Base-by-base conservation (phyloP, 2,113 vertebrate genomes). In the Cervus canadensis region DNA sequence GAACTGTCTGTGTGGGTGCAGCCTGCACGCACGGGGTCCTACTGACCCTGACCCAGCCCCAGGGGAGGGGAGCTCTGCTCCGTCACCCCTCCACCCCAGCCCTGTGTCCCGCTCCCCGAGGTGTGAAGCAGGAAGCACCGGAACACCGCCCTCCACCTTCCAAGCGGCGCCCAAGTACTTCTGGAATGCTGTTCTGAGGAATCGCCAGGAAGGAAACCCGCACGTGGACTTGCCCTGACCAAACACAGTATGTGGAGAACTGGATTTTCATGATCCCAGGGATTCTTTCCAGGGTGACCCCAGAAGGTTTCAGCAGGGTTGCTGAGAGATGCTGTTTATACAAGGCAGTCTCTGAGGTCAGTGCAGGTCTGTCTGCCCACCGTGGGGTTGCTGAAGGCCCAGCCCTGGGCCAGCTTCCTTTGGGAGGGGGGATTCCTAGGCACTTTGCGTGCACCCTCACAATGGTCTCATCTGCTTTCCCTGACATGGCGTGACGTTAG, bases 231-330 rank as follows among this genome's bases (percentile, higher is more conserved):
- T 56, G 76, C 76, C 52, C 57, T 76, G 87, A 43, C 43, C 6
- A 1, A 59, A 40, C 23, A 14, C 11, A 1, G 52, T 7, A 17
- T 2, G 13, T 87, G 93, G 81, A 95, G 92, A 91, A 74, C 91
- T 91, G 96, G 95, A 94, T 95, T 93, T 97, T 94, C 98, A 83
- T 71, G 97, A 97, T 98, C 97, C 98, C 97, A 97, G 56, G 98
- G 91, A 95, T 67, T 93, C 97, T 95, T 98, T 96, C 96, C 97
- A 98, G 98, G 95, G 91, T 97, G 67, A 87, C 95, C 87, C 84
- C 56, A 79, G 89, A 94, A 19, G 50, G 25, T 19, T 21, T 83
- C 62, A 60, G 97, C 98, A 97, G 95, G 96, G 98, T 92, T 98
- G 96, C 95, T 67, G 95, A 97, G 93, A 96, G 91, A 96, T 94